Percentiles rank a stretch among this genome's conserved stretches.
Conservation (phyloP, 2,888 invertebrate genomes). For the Drosophila maculinotata region DNA sequence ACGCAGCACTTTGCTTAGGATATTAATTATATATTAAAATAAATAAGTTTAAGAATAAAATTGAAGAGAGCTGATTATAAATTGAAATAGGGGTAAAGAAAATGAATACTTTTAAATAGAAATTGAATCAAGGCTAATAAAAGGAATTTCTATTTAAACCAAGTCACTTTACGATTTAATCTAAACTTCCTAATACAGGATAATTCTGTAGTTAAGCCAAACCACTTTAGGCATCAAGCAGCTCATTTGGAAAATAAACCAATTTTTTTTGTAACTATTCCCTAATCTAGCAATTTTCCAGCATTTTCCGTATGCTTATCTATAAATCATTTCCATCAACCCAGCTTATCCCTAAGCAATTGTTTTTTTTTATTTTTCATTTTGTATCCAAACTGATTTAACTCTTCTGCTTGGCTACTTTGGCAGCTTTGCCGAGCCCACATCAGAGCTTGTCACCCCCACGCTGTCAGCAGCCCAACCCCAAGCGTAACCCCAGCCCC, state of each 20-base stretch:
- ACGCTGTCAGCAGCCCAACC: conserved; percentile 5
- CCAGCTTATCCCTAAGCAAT: conserved; percentile 18
- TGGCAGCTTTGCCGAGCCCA: conserved; percentile 16
- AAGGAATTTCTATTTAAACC: no score
- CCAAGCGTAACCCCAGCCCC: conserved; percentile 1
- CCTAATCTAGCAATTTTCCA: background rate
- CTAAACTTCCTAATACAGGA: no score
- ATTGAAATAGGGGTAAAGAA: no score
- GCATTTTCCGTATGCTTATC: conserved; percentile 2
- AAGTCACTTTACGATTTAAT: no score
- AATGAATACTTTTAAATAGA: no score
- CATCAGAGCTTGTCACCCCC: conserved; percentile 21
- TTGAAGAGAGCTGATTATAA: no score
- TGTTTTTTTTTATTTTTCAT: conserved; percentile 7
- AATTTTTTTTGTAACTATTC: background rate
- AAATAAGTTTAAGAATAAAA: no score
- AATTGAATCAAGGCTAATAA: no score
- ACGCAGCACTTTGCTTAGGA: no score
- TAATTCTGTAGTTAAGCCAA: no score
- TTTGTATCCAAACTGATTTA: conserved; percentile 25
- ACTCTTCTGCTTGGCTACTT: conserved; percentile 38
- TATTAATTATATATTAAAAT: no score
- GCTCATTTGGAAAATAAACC: conserved; percentile 1
- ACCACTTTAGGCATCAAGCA: no score
- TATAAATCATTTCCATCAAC: conserved; percentile 16